phyloP scores from a whole-genome alignment of 2,888 invertebrate genomes.

The Girardia tigrina region DNA sequence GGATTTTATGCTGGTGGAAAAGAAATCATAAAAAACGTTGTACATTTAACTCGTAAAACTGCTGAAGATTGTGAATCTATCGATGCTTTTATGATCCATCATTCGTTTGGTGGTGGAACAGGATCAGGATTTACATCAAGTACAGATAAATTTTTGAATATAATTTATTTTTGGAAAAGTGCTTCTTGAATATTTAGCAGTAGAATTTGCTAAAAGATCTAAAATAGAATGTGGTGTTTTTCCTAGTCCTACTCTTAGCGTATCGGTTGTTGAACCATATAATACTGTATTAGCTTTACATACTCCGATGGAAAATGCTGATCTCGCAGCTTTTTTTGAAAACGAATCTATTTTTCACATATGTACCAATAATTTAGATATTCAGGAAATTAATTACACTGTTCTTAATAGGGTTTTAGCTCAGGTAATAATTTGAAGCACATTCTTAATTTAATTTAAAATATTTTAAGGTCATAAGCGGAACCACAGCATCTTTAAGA shows the following conservation, averaged over 20 bases:
- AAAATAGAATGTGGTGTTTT: slow-evolving; percentile 14
- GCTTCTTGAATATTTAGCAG: background rate
- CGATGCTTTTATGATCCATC: background rate
- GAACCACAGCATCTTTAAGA: background rate
- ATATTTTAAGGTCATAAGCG: slow-evolving; percentile 64
- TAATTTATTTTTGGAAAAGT: too few species aligned
- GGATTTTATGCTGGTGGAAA: slow-evolving; percentile 37
- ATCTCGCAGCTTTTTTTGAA: background rate
- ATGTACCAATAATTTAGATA: background rate
- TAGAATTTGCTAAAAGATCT: background rate
- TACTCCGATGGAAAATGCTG: slow-evolving; percentile 17
- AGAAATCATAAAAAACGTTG: slow-evolving; percentile 42
- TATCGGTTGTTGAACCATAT: slow-evolving; percentile 10
- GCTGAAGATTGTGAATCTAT: slow-evolving; percentile 19
- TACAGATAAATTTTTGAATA: background rate
- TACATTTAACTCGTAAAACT: slow-evolving; percentile 40
- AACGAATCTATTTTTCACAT: background rate
- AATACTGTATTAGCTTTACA: background rate
- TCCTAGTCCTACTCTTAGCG: slow-evolving; percentile 10
- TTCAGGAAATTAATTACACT: background rate
- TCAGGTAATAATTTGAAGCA: too few species aligned
- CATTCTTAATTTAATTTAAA: slow-evolving; percentile 53
- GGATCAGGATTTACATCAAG: slow-evolving; percentile 21
- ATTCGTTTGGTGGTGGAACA: slow-evolving; percentile 25
- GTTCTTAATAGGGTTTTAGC: background rate